Evolutionary conservation across 1,140 invertebrate species (phyloP), one percentile per base, ranked within the genome.

Genomic region (Aphelenchoides avenae): DNA sequence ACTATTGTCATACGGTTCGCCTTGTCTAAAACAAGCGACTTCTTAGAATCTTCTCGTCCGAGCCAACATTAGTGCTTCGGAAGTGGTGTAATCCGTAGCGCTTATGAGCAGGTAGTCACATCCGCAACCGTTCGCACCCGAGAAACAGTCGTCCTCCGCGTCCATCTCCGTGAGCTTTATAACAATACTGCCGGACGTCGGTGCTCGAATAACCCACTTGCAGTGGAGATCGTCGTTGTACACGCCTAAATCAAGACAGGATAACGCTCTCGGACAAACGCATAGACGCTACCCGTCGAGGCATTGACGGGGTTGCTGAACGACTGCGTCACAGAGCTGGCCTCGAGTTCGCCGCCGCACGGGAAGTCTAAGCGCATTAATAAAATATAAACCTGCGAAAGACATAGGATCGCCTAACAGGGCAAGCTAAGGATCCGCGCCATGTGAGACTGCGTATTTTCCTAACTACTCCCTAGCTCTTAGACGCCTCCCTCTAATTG

Each of bases 101-200:
- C 29, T 37, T 52, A 73, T 40, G 5, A 58, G 9, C 27, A 74
- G 13, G 49, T 60, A 74, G 51, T 74, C 71, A 53, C 61, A 76
- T 7, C 36, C 37, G 34, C 71, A 74, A 5, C 53, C n/a, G n/a
- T n/a, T n/a, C n/a, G n/a, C n/a, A n/a, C n/a, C n/a, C n/a, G n/a
- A n/a, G n/a, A n/a, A 46, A 2, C 36, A 15, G 24, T 54, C 54
- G 15, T 65, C 44, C 51, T 75, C 72, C 33, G 75, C 22, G 47
- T 74, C 71, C 3, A 77, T 27, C 4, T 34, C 34, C 0, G 66
- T 73, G 9, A 68, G 18, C 41, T 64, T 15, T 26, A 61, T 11
- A 20, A 67, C 41, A 44, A 73, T 64, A 22, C 64, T 61, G 13
- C 36, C 41, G 26, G 77, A 62, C 18, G 37, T 24, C 5, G 71